Conservation (phyloP, 2,797 vertebrate species). For the Hippocampus kuda region DNA sequence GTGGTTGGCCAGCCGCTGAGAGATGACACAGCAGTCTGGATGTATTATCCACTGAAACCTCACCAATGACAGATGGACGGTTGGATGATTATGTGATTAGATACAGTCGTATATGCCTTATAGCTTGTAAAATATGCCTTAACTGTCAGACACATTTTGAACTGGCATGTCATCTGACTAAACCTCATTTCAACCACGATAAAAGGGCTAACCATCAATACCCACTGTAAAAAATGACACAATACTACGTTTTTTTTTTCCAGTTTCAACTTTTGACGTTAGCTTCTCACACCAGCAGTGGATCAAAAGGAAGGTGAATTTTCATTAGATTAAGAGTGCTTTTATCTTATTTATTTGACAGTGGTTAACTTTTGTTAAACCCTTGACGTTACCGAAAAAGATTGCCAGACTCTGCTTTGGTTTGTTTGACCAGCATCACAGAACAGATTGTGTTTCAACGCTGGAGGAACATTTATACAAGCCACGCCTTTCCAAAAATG, state of each 20-base stretch:
- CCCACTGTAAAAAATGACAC: too few relatives aligned
- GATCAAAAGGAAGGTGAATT: too few relatives aligned
- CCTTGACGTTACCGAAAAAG: neutral
- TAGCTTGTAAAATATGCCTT: slow-evolving; percentile 2
- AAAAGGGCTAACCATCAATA: neutral
- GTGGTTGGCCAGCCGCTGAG: slow-evolving; percentile 31
- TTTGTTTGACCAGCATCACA: neutral
- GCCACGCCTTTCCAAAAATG: neutral
- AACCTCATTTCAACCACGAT: neutral
- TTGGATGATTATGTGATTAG: slow-evolving; percentile 16
- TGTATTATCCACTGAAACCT: slow-evolving; percentile 23
- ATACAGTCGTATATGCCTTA: slow-evolving; percentile 3
- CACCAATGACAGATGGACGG: slow-evolving; percentile 27
- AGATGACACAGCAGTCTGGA: slow-evolving; percentile 30
- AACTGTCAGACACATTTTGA: neutral
- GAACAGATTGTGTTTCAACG: neutral
- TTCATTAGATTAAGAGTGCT: neutral
- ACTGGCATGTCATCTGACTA: neutral
- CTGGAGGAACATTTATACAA: neutral
- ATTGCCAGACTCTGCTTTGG: neutral
- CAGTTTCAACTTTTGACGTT: too few relatives aligned
- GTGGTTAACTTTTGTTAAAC: neutral
- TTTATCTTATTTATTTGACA: too few relatives aligned
- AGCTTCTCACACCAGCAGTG: too few relatives aligned
- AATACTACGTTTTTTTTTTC: too few relatives aligned